phyloP scores from a whole-genome alignment of 2,888 invertebrate genomes.

The Ormyrus labotus region DNA sequence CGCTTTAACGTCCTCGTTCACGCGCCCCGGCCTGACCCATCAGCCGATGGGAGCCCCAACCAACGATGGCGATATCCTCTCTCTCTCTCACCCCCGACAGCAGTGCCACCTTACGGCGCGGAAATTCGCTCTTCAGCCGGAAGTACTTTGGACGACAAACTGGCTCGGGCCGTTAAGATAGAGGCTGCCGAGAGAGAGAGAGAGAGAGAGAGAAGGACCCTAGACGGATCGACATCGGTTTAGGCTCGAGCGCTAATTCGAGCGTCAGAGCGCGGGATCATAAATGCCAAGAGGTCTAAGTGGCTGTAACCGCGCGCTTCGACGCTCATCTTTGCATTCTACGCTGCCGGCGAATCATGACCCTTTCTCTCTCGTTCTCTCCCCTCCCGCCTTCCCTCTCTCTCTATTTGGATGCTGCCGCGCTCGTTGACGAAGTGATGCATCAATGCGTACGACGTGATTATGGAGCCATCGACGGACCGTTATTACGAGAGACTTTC shows the following conservation, averaged over 20 bases:
- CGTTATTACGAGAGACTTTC: slow-evolving; percentile 48
- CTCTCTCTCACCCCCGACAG: background rate
- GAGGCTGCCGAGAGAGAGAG: slow-evolving; percentile 1
- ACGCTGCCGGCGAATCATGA: background rate
- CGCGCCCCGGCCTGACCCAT: no score
- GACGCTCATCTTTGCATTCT: background rate
- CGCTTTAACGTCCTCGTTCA: no score
- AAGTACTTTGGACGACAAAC: slow-evolving; percentile 44
- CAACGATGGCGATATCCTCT: background rate
- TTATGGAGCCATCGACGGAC: slow-evolving; percentile 38
- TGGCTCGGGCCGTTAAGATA: slow-evolving; percentile 43
- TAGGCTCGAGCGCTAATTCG: slow-evolving; percentile 48
- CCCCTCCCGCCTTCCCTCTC: no score
- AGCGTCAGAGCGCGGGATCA: slow-evolving; percentile 27
- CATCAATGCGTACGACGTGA: slow-evolving; percentile 37
- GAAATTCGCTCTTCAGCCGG: slow-evolving; percentile 38
- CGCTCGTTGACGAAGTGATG: no score
- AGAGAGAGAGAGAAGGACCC: background rate
- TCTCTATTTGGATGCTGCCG: background rate
- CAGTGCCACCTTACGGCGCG: slow-evolving; percentile 15
- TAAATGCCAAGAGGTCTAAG: slow-evolving; percentile 44
- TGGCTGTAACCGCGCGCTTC: slow-evolving; percentile 40
- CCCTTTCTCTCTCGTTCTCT: no score
- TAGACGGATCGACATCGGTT: slow-evolving; percentile 14
- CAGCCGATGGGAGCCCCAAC: no score